Evolutionary conservation across 2,888 invertebrate species (phyloP).

Genomic region (Chrysodeixis includens): DNA sequence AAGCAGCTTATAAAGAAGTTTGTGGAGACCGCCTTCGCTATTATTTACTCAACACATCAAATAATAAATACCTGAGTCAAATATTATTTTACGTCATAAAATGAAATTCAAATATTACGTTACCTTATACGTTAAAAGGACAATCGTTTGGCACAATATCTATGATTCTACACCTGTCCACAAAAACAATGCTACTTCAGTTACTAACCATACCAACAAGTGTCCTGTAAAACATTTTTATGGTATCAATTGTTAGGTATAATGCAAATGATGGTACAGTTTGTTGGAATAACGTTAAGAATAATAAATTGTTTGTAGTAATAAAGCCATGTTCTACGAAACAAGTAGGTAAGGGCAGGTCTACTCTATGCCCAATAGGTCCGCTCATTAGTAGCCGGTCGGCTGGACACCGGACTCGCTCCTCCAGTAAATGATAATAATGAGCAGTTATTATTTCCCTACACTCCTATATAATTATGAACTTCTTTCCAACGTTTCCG

Average conservation of each 20-base stretch:
- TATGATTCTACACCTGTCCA: not conserved
- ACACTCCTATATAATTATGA: slow-evolving; percentile 81
- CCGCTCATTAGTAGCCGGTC: slow-evolving; percentile 75
- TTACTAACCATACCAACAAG: not conserved
- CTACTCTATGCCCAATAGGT: slow-evolving; percentile 50
- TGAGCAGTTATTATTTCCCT: slow-evolving; percentile 80
- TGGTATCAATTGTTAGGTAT: not conserved
- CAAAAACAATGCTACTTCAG: not conserved
- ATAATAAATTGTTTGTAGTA: no score
- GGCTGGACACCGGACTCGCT: slow-evolving; percentile 59
- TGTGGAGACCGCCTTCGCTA: slow-evolving; percentile 14
- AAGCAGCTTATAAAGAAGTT: slow-evolving; percentile 21
- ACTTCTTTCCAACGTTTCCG: slow-evolving; percentile 81
- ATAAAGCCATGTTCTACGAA: not conserved
- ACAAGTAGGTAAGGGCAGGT: slow-evolving; percentile 26
- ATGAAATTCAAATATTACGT: not conserved
- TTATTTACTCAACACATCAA: slow-evolving; percentile 6
- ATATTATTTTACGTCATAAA: not conserved
- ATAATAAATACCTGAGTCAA: not conserved
- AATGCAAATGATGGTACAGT: not conserved
- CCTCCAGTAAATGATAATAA: slow-evolving; percentile 79
- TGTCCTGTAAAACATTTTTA: not conserved
- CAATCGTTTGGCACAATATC: not conserved
- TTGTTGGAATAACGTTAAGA: no score
- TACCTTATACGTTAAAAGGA: not conserved